Conservation (phyloP, 2,797 vertebrate genomes). For the Bufotes viridis region DNA sequence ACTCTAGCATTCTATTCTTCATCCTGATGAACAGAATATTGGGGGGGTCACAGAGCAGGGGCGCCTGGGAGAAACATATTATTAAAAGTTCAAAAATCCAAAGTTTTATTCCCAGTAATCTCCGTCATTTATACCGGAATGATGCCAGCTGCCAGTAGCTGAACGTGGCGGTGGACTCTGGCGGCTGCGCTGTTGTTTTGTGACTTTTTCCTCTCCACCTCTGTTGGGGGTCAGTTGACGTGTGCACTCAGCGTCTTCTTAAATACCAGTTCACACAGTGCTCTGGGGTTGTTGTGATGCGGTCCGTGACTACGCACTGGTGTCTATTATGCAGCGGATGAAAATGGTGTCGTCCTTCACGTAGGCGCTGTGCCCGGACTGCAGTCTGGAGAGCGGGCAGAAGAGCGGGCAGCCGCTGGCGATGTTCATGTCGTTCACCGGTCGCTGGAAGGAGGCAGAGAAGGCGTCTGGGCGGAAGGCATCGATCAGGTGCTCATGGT, state of each 20-base stretch:
- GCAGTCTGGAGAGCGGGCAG: constrained; percentile 77
- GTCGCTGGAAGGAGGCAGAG: constrained; percentile 82
- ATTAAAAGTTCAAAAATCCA: too few species aligned
- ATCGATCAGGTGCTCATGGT: constrained; percentile 79
- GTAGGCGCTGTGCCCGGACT: constrained; percentile 76
- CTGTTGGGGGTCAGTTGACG: too few species aligned
- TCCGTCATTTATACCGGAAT: too few species aligned
- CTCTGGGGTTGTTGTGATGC: not conserved
- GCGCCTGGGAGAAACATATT: not conserved
- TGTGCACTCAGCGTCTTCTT: not conserved
- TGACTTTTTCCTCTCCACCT: too few species aligned
- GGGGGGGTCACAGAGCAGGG: not conserved
- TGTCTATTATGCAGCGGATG: constrained; percentile 83
- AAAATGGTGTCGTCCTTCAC: constrained; percentile 82
- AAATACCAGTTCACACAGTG: not conserved
- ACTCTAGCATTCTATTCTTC: not conserved
- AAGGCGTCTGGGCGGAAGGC: constrained; percentile 80
- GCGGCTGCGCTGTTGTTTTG: too few species aligned
- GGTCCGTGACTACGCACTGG: constrained; percentile 61
- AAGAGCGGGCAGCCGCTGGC: constrained; percentile 84
- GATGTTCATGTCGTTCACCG: constrained; percentile 81
- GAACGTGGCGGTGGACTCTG: too few species aligned
- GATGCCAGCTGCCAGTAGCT: too few species aligned
- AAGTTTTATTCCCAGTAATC: too few species aligned
- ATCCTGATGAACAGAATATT: not conserved